Percentiles rank a stretch among this genome's conserved stretches.
Conservation (phyloP, 1,140 invertebrate species). For the Dendrolimus kikuchii region DNA sequence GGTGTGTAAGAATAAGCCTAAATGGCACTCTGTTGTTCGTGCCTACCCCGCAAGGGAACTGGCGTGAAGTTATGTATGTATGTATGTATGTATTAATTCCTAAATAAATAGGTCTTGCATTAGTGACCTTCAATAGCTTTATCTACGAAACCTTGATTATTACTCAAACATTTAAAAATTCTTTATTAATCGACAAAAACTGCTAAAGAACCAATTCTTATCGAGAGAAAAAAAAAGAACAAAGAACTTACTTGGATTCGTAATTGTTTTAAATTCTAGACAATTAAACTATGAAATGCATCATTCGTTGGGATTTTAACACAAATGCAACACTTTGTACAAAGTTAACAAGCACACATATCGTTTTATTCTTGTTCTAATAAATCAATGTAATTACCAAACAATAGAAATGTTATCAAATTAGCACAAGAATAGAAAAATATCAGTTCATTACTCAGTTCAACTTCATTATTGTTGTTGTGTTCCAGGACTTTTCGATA, state of each 20-base stretch:
- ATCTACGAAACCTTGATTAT: background rate
- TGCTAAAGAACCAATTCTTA: background rate
- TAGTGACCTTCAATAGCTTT: conserved; percentile 4
- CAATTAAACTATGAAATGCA: conserved; percentile 17
- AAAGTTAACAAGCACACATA: conserved; percentile 17
- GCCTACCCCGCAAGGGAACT: no score
- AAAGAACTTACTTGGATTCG: conserved; percentile 11
- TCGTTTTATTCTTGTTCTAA: conserved; percentile 15
- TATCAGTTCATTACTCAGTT: conserved; percentile 1
- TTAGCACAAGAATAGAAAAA: conserved; percentile 12
- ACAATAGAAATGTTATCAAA: conserved; percentile 23
- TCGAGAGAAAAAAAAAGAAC: conserved; percentile 6
- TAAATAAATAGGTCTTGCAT: background rate
- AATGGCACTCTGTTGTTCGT: no score
- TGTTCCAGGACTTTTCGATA: background rate
- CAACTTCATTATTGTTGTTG: conserved; percentile 1
- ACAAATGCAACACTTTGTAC: conserved; percentile 15
- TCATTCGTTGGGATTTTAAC: conserved; percentile 15
- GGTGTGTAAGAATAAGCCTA: no score
- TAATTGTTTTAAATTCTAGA: conserved; percentile 4
- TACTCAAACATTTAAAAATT: no score
- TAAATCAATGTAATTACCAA: conserved; percentile 22
- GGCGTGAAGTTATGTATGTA: no score
- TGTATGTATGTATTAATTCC: no score
- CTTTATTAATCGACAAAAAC: background rate